Evolutionary conservation across 2,113 vertebrate species (phyloP).

Genomic region (Festucalex cinctus): DNA sequence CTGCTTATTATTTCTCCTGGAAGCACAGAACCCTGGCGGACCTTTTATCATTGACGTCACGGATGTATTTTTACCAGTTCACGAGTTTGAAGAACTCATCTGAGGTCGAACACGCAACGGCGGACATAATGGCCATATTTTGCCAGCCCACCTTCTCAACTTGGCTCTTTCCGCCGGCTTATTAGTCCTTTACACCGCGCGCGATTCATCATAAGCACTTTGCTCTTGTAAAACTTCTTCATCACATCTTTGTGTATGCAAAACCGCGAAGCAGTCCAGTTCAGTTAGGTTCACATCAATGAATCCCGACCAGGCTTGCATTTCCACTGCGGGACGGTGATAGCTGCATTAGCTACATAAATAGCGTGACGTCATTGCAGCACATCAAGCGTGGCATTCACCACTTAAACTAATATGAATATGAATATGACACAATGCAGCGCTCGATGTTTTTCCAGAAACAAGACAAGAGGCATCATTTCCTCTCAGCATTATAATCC

Average conservation of each 20-base stretch:
- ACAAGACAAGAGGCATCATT: neutral
- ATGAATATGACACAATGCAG: neutral
- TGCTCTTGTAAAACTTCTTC: slow-evolving; percentile 3
- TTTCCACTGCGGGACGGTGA: neutral
- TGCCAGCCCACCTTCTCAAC: neutral
- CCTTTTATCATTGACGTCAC: neutral
- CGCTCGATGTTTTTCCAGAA: neutral
- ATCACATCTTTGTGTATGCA: neutral
- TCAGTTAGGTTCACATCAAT: neutral
- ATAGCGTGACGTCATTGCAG: neutral
- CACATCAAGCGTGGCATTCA: neutral
- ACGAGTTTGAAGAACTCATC: neutral
- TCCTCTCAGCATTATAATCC: no score
- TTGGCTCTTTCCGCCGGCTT: neutral
- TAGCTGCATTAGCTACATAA: neutral
- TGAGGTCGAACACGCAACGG: neutral
- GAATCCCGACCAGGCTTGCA: neutral
- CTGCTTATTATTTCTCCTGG: neutral
- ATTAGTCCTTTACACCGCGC: neutral
- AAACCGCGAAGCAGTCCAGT: neutral
- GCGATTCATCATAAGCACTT: neutral
- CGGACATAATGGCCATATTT: slow-evolving; percentile 9
- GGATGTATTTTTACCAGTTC: slow-evolving; percentile 11
- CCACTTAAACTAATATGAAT: slow-evolving; percentile 1
- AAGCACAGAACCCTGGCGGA: neutral